Conservation (phyloP, 2,888 invertebrate species). For the Dasysyrphus albostriatus region DNA sequence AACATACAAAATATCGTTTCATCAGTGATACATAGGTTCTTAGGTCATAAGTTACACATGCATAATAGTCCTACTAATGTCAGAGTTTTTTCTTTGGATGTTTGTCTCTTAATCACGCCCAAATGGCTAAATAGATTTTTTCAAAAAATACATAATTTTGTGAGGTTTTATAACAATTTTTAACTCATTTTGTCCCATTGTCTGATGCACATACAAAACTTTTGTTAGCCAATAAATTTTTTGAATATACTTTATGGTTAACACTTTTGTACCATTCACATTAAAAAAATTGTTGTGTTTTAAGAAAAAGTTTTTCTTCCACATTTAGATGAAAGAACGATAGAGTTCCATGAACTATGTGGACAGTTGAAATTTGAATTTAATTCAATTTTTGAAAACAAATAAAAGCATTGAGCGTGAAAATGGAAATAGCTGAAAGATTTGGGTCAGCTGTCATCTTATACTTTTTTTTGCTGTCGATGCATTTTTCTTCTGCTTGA, state of each 20-base stretch:
- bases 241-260: constrained; percentile 51
- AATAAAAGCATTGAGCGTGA: neutral
- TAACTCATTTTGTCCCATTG: neutral
- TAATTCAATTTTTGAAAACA: neutral
- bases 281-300: constrained; percentile 19
- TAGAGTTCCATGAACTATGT: neutral
- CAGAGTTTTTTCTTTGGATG: too few relatives aligned
- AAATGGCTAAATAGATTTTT: too few relatives aligned
- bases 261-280: constrained; percentile 18
- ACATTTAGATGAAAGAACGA: neutral
- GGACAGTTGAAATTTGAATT: constrained; percentile 7
- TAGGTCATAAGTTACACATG: too few relatives aligned
- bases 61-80: too few relatives aligned
- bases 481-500: neutral
- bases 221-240: constrained; percentile 37
- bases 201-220: neutral
- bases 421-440: neutral
- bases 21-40: too few relatives aligned
- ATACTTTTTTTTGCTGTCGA: neutral
- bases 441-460: constrained; percentile 15
- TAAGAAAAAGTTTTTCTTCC: constrained; percentile 19
- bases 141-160: too few relatives aligned
- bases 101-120: too few relatives aligned
- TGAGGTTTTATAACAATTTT: too few relatives aligned
- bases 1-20: too few relatives aligned